Conservation (phyloP, 2,888 invertebrate genomes). For the Parelbella ahira region DNA sequence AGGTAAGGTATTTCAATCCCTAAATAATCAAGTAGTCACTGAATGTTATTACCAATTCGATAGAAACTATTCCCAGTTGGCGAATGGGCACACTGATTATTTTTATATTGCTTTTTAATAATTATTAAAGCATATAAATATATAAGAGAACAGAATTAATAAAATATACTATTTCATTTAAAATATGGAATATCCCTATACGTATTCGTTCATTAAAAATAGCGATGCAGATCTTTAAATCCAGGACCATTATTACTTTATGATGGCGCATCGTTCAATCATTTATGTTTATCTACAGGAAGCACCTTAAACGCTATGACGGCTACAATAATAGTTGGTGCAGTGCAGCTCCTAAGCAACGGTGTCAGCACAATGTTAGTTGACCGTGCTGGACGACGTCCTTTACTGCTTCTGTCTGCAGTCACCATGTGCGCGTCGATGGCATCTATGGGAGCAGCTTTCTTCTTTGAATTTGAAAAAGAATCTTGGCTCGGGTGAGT, state of each 20-base stretch:
- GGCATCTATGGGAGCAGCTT: conserved; percentile 76
- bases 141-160: too few species aligned
- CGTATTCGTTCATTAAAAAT: too few species aligned
- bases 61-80: too few species aligned
- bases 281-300: conserved; percentile 50
- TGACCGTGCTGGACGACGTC: conserved; percentile 81
- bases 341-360: conserved; percentile 78
- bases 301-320: conserved; percentile 73
- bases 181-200: too few species aligned
- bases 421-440: conserved; percentile 75
- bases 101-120: not conserved
- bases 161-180: too few species aligned
- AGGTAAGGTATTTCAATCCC: conserved; percentile 42
- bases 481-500: conserved; percentile 63
- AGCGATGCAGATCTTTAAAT: too few species aligned
- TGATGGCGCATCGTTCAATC: too few species aligned
- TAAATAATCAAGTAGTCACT: too few species aligned
- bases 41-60: too few species aligned
- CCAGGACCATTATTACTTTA: too few species aligned
- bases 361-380: conserved; percentile 75
- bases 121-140: too few species aligned
- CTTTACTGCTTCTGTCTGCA: conserved; percentile 81
- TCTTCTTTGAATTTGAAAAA: conserved; percentile 67
- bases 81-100: too few species aligned
- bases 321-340: conserved; percentile 77